phyloP scores from a whole-genome alignment of 2,888 invertebrate species.

The Napeogenes inachia region DNA sequence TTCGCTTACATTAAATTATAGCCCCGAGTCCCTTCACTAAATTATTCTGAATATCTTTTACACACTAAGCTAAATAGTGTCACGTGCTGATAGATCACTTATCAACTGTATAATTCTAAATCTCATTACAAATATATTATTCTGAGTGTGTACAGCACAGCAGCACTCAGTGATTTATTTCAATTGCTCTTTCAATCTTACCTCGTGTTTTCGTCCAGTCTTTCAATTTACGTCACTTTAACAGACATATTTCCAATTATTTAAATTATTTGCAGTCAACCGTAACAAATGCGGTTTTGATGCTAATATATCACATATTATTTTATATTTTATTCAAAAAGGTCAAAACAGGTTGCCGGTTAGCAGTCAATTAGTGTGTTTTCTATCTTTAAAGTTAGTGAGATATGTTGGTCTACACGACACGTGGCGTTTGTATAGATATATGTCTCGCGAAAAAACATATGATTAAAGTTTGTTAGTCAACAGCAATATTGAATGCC shows the following conservation, averaged over 20 bases:
- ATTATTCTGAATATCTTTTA: too few species aligned
- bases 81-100: too few species aligned
- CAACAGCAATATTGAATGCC: too few species aligned
- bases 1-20: too few species aligned
- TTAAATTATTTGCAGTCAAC: neutral
- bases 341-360: constrained; percentile 1
- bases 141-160: constrained; percentile 25
- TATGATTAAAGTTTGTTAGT: too few species aligned
- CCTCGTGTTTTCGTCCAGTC: constrained; percentile 20
- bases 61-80: too few species aligned
- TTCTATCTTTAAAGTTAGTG: neutral
- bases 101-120: too few species aligned
- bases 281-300: neutral
- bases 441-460: too few species aligned
- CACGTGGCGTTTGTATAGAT: too few species aligned
- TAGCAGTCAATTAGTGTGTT: constrained; percentile 4
- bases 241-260: constrained; percentile 1
- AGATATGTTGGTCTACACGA: too few species aligned
- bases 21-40: too few species aligned
- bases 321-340: constrained; percentile 3
- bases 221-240: constrained; percentile 18
- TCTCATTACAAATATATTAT: constrained; percentile 18
- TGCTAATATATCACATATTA: constrained; percentile 3
- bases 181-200: constrained; percentile 15
- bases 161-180: constrained; percentile 28